A percentile compares a stretch with the other conserved stretches of the same genome.
Evolutionary conservation across 2,888 invertebrate species (phyloP).

Genomic region (Nomada goodeniana): DNA sequence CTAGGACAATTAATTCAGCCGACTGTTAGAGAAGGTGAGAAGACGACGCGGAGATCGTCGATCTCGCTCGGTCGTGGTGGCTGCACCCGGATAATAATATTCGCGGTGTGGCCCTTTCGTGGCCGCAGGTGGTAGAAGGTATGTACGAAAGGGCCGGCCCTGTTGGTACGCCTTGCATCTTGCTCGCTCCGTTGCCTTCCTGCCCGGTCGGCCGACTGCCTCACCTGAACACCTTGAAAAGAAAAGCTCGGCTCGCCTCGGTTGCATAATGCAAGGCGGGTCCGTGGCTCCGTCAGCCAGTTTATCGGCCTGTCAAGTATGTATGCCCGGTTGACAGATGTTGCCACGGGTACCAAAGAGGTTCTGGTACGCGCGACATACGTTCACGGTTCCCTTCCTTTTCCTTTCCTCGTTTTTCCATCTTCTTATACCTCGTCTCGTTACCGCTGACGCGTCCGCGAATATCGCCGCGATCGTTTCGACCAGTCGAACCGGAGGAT

Average conservation of each 20-base stretch:
- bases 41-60: slow-evolving; percentile 38
- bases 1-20: slow-evolving; percentile 59
- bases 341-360: slow-evolving; percentile 60
- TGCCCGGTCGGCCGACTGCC: slow-evolving; percentile 12
- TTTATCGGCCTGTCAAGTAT: slow-evolving; percentile 73
- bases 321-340: slow-evolving; percentile 73
- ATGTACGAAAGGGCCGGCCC: slow-evolving; percentile 39
- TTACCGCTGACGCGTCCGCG: neutral
- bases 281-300: slow-evolving; percentile 69
- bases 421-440: slow-evolving; percentile 2
- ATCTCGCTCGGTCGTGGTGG: slow-evolving; percentile 56
- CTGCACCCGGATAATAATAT: slow-evolving; percentile 66
- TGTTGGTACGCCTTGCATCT: slow-evolving; percentile 11
- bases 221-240: slow-evolving; percentile 57
- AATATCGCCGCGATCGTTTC: slow-evolving; percentile 12
- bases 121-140: slow-evolving; percentile 55
- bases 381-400: slow-evolving; percentile 40
- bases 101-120: slow-evolving; percentile 54
- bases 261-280: slow-evolving; percentile 74
- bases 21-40: slow-evolving; percentile 39
- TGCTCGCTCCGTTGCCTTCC: slow-evolving; percentile 17
- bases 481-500: slow-evolving; percentile 7
- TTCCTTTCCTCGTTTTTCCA: neutral
- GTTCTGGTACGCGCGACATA: slow-evolving; percentile 54
- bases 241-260: slow-evolving; percentile 64